phyloP scores from a whole-genome alignment of 1,140 invertebrate genomes.

The Dysdera silvatica region DNA sequence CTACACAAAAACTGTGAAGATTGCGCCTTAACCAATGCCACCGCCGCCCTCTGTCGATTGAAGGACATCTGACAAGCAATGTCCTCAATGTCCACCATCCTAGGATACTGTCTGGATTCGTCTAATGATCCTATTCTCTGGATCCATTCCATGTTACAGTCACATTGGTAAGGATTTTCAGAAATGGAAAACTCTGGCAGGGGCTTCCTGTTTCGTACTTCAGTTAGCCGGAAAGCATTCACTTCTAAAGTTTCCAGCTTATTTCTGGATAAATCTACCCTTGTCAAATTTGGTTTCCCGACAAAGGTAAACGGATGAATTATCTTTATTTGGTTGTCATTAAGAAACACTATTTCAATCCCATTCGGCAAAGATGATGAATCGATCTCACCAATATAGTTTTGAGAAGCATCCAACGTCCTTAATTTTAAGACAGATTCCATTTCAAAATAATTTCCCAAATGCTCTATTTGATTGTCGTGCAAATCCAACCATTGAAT shows the following conservation, averaged over 20 bases:
- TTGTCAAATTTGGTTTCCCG: slow-evolving; percentile 68
- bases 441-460: slow-evolving; percentile 72
- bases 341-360: slow-evolving; percentile 67
- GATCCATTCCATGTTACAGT: slow-evolving; percentile 83
- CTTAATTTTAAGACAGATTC: slow-evolving; percentile 62
- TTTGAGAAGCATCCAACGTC: slow-evolving; percentile 73
- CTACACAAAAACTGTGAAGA: slow-evolving; percentile 77
- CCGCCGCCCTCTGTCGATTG: slow-evolving; percentile 15
- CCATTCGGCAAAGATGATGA: slow-evolving; percentile 62
- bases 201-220: slow-evolving; percentile 42
- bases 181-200: slow-evolving; percentile 78
- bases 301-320: slow-evolving; percentile 74
- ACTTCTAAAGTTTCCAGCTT: slow-evolving; percentile 71
- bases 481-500: slow-evolving; percentile 84
- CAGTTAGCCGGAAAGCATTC: slow-evolving; percentile 58
- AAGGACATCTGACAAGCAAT: slow-evolving; percentile 58
- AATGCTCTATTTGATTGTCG: slow-evolving; percentile 71
- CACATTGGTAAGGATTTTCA: slow-evolving; percentile 76
- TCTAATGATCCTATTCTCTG: slow-evolving; percentile 49
- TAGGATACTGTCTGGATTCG: slow-evolving; percentile 67
- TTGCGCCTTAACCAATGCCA: slow-evolving; percentile 55
- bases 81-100: slow-evolving; percentile 76
- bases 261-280: slow-evolving; percentile 77
- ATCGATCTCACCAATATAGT: slow-evolving; percentile 67
- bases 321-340: slow-evolving; percentile 68